phyloP scores from a whole-genome alignment of 2,113 vertebrate genomes.

The Cheilinus undulatus region DNA sequence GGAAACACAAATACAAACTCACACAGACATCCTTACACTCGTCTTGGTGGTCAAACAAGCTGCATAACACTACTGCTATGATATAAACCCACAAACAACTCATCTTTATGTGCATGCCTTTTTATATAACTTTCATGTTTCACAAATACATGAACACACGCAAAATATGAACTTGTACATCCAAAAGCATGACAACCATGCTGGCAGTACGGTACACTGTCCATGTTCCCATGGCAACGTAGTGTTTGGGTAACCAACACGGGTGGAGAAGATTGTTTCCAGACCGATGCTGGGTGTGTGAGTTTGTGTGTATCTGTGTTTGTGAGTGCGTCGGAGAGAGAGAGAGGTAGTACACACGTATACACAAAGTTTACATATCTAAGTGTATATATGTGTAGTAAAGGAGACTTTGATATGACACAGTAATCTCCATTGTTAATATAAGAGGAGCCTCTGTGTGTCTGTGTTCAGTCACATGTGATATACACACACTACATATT shows the following conservation, averaged over 20 bases:
- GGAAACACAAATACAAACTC: constrained; percentile 27
- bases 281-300: constrained; percentile 45
- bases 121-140: neutral
- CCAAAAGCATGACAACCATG: constrained; percentile 41
- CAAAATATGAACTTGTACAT: neutral
- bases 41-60: neutral
- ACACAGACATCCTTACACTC: neutral
- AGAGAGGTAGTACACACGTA: constrained; percentile 17
- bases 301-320: constrained; percentile 18
- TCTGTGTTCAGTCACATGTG: constrained; percentile 22
- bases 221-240: constrained; percentile 55
- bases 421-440: constrained; percentile 36
- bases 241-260: constrained; percentile 73
- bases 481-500: neutral
- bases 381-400: constrained; percentile 3
- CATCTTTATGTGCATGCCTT: neutral
- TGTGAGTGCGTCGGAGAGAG: constrained; percentile 21
- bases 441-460: constrained; percentile 1
- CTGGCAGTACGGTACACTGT: constrained; percentile 32
- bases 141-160: neutral
- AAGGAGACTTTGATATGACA: constrained; percentile 18
- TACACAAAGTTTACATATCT: constrained; percentile 13
- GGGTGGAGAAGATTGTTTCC: constrained; percentile 76
- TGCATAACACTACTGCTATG: neutral
- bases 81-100: constrained; percentile 20